Evolutionary conservation across 2,888 invertebrate species (phyloP).

Genomic region (Drosophila suboccidentalis): DNA sequence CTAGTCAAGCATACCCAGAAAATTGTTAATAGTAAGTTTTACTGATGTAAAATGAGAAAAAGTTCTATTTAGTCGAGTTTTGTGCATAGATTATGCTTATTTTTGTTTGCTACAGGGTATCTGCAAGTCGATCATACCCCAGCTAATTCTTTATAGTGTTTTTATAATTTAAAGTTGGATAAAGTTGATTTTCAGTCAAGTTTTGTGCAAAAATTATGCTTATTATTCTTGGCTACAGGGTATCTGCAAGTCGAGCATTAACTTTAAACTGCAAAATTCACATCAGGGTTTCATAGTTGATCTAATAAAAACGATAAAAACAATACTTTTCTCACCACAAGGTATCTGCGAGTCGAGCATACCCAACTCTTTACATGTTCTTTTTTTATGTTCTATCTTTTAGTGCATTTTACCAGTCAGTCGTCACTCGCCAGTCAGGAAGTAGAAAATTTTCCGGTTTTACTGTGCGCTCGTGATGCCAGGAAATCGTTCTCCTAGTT

Average conservation of each 20-base stretch:
- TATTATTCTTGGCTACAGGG: background rate
- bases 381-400: conserved; percentile 13
- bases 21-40: background rate
- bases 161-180: no score
- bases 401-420: conserved; percentile 54
- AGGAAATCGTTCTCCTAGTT: conserved; percentile 69
- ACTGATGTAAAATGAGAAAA: background rate
- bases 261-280: background rate
- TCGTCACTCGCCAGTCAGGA: conserved; percentile 66
- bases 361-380: background rate
- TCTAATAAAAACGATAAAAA: background rate
- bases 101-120: background rate
- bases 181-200: no score
- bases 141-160: no score
- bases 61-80: no score
- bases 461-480: conserved; percentile 69
- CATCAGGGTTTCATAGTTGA: no score
- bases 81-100: background rate
- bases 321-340: background rate
- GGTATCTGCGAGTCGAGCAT: conserved; percentile 1
- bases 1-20: background rate
- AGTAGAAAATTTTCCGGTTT: conserved; percentile 79
- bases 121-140: background rate
- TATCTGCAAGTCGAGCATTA: background rate
- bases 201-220: background rate